A percentile compares a stretch with the other conserved stretches of the same genome.
Evolutionary conservation across 2,888 invertebrate genomes (phyloP).

Genomic region (Calliphora vomitoria): DNA sequence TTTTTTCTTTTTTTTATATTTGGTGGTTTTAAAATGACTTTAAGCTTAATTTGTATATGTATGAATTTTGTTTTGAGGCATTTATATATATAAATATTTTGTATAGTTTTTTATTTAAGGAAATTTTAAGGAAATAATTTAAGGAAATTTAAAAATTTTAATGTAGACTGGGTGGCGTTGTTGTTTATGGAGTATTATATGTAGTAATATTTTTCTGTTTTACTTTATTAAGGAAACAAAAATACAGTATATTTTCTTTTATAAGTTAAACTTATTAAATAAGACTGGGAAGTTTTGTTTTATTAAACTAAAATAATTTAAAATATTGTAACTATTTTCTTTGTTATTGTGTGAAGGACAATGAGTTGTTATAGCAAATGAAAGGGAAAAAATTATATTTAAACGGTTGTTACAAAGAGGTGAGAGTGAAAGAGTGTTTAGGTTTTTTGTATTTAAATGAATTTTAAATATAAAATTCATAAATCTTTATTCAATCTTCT

Average conservation of each 20-base stretch:
- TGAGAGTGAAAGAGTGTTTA: conserved; percentile 1
- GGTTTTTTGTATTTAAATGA: conserved; percentile 22
- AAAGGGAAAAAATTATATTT: not conserved
- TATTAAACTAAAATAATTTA: conserved; percentile 39
- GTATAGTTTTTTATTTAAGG: not conserved
- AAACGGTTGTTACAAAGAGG: conserved; percentile 30
- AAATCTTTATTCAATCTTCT: conserved; percentile 75
- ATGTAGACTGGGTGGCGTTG: conserved; percentile 13
- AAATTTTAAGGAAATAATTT: not conserved
- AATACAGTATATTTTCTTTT: too few relatives aligned
- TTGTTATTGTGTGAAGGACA: not conserved
- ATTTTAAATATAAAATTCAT: conserved; percentile 39
- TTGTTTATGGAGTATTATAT: conserved; percentile 31
- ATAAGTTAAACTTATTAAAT: conserved; percentile 64
- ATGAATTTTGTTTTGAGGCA: conserved; percentile 27
- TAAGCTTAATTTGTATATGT: conserved; percentile 27
- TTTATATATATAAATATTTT: conserved; percentile 9
- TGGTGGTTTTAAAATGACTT: conserved; percentile 66
- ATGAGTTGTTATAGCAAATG: too few relatives aligned
- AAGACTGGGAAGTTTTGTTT: conserved; percentile 41
- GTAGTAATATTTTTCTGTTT: conserved; percentile 19
- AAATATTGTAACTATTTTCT: not conserved
- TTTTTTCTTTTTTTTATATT: conserved; percentile 38
- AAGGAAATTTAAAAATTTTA: not conserved
- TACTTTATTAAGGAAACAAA: conserved; percentile 1